Percentiles rank a stretch among this genome's conserved stretches.
Conservation (phyloP, 2,888 invertebrate genomes). For the Stenolophus ochropezus region DNA sequence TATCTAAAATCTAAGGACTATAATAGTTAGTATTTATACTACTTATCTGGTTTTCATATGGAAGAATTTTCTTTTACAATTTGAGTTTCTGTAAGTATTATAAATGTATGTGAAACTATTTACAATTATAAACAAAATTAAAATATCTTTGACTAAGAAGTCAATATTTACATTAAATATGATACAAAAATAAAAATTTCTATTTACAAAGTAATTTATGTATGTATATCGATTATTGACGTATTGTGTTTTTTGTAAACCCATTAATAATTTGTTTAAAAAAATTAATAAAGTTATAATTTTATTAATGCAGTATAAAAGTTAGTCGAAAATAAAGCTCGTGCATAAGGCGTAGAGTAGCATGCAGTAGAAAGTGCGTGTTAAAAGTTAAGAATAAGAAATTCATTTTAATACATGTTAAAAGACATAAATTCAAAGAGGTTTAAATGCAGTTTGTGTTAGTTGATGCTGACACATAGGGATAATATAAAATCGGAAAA, state of each 20-base stretch:
- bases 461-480: not conserved
- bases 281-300: not conserved
- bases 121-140: too few species aligned
- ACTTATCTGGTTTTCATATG: too few species aligned
- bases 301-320: not conserved
- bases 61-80: too few species aligned
- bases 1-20: too few species aligned
- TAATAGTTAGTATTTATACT: too few species aligned
- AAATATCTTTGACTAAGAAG: too few species aligned
- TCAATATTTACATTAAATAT: too few species aligned
- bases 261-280: slow-evolving; percentile 30
- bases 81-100: too few species aligned
- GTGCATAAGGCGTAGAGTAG: slow-evolving; percentile 27
- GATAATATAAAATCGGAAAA: not conserved
- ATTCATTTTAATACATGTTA: not conserved
- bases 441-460: not conserved
- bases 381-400: slow-evolving; percentile 7
- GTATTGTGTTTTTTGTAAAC: slow-evolving; percentile 20
- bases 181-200: not conserved
- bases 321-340: slow-evolving; percentile 17
- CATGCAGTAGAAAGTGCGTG: slow-evolving; percentile 41
- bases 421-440: not conserved
- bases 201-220: not conserved
- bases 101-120: too few species aligned
- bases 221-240: not conserved